A percentile compares a stretch with the other conserved stretches of the same genome.
These are phyloP conservation scores for Mastigias papua DNA, from an alignment of 30 jellyfish, hydroid and myxozoan species.

Conservation along the genomic window DNA sequence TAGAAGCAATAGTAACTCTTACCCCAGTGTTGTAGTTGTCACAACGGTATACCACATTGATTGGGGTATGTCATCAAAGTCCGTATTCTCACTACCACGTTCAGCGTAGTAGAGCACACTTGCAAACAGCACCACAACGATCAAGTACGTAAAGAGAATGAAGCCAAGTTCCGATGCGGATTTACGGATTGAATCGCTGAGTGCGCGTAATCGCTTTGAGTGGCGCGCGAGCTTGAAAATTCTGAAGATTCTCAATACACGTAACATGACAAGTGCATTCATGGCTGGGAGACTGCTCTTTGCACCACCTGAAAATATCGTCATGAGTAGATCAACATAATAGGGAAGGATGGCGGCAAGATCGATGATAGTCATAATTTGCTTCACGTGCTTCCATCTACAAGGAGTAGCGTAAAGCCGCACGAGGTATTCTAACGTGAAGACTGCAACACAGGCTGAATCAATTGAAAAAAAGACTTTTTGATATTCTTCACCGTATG, in stretches of 20 bases:
- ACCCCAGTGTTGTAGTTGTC: conserved; percentile 98
- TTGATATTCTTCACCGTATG: conserved; percentile 86
- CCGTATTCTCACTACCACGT: conserved; percentile 58
- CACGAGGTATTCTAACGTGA: conserved; percentile 80
- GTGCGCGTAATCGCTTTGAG: conserved; percentile 88
- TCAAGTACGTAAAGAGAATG: conserved; percentile 87
- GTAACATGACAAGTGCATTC: conserved; percentile 83
- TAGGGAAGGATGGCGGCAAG: conserved; percentile 94
- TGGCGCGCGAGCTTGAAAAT: conserved; percentile 95
- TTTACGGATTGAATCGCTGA: conserved; percentile 83
- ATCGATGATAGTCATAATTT: conserved; percentile 84
- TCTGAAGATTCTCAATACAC: conserved; percentile 83
- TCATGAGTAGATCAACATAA: conserved; percentile 75
- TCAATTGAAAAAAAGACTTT: conserved; percentile 84
- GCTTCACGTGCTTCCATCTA: conserved; percentile 81
- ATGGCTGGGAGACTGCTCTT: conserved; percentile 73
- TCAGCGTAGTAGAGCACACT: conserved; percentile 94
- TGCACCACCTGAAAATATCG: conserved; percentile 19
- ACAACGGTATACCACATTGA: conserved; percentile 99
- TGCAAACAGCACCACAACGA: conserved; percentile 93
- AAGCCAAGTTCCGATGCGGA: conserved; percentile 96
- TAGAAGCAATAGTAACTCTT: conserved; percentile 12
- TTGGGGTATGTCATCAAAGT: conserved; percentile 91
- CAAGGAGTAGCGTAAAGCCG: conserved; percentile 91
- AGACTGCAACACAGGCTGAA: conserved; percentile 88